Conservation (phyloP, 2,113 vertebrate species). For the Oriolus oriolus region DNA sequence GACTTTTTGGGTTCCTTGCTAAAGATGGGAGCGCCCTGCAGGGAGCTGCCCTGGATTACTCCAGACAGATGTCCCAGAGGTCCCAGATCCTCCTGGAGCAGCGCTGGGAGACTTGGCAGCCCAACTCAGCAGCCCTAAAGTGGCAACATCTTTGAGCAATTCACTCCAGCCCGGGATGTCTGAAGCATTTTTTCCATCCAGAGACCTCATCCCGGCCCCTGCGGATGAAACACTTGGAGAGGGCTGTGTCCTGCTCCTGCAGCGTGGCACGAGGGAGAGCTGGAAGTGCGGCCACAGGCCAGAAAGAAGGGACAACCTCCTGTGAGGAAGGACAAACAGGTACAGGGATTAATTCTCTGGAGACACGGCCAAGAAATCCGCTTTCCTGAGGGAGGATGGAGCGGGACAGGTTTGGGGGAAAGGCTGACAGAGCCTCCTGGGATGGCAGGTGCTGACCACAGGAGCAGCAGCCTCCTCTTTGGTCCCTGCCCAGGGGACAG, state of each 20-base stretch:
- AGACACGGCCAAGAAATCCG: background rate
- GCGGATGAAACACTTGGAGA: rapidly evolving
- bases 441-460: too few species aligned
- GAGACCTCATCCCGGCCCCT: background rate
- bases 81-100: background rate
- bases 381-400: background rate
- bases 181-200: background rate
- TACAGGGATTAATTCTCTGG: background rate
- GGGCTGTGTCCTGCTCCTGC: background rate
- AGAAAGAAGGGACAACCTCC: background rate
- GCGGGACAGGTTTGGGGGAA: background rate
- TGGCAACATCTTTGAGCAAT: background rate
- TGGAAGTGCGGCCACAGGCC: background rate
- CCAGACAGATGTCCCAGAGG: background rate
- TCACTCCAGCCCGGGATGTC: background rate
- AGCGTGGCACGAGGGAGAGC: background rate
- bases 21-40: rapidly evolving
- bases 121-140: background rate
- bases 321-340: background rate
- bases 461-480: background rate
- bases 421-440: background rate
- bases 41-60: background rate
- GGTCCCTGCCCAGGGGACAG: background rate
- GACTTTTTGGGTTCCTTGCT: background rate
- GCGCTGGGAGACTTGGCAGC: background rate